Base-by-base conservation (phyloP, 2,113 vertebrate species). In the Dasyprocta punctata region DNA sequence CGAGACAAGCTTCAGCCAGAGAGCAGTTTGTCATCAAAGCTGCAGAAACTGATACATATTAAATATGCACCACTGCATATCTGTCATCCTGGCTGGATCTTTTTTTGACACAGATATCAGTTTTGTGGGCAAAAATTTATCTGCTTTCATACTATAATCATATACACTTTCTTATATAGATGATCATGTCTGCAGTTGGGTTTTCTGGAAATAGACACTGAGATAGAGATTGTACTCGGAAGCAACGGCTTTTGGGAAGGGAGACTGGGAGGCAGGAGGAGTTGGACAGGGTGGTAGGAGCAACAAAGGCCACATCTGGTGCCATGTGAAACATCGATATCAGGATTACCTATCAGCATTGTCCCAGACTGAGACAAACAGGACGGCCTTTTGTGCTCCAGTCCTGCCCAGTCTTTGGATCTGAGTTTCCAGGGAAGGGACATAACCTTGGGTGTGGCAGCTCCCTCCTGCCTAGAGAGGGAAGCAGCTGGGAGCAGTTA, bases 81-180 rank as follows among this genome's bases (percentile, higher is more conserved):
- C 92, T 73, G 95, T 96, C 97, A 98, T 98, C 96, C 92, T 95
- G 97, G 98, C 97, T 75, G 33, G 98, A 73, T 96, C 65, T 54
- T 83, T 87, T 98, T 98, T 98, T 98, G 98, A 98, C 98, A 97
- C 90, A 97, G 95, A 95, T 98, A 98, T 99, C 98, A 88, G 96
- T 98, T 99, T 98, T 98, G 98, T 98, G 98, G 98, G 98, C 98
- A 98, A 99, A 98, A 98, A 98, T 98, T 97, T 38, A 63, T 49
- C 83, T 92, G 20, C 20, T 47, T 9, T 47, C 60, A 28, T 26
- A 7, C 14, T 2, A 1, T 22, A 22, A 3, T 81, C 73, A 12
- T n/a, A 38, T 33, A 38, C 1, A 2, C 10, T 58, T 86, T 89
- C 54, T 82, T 49, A 24, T 41, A 16, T 10, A 85, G 56, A 44